phyloP scores from a whole-genome alignment of 2,888 invertebrate genomes.

The Piscicola geometra region DNA sequence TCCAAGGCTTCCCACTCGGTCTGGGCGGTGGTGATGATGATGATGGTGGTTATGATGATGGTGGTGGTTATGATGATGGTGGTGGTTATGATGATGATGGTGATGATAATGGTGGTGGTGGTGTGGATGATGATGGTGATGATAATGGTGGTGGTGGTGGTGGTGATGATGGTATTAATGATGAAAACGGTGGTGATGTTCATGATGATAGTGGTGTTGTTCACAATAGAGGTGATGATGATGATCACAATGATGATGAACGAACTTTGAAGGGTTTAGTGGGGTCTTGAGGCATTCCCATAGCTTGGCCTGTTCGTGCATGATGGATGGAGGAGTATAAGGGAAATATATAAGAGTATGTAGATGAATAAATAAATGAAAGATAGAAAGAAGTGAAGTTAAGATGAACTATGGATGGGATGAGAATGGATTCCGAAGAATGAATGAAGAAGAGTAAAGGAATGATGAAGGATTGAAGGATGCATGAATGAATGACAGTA shows the following conservation, averaged over 20 bases:
- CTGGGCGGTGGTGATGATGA: too few relatives aligned
- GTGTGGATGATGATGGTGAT: neutral
- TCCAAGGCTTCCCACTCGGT: neutral
- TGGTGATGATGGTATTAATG: too few relatives aligned
- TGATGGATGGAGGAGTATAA: neutral
- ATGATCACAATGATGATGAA: too few relatives aligned
- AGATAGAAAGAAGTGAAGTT: too few relatives aligned
- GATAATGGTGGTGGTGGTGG: neutral
- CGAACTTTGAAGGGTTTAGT: slow-evolving; percentile 85
- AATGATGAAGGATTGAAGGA: too few relatives aligned
- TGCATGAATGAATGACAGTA: too few relatives aligned
- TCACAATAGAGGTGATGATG: too few relatives aligned
- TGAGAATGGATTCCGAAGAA: neutral
- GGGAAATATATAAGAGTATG: too few relatives aligned
- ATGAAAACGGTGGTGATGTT: too few relatives aligned
- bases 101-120: neutral
- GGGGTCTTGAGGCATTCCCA: slow-evolving; percentile 88
- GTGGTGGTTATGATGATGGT: neutral
- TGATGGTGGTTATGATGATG: neutral
- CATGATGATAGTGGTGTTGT: too few relatives aligned
- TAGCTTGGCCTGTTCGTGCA: slow-evolving; percentile 69
- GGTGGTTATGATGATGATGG: neutral
- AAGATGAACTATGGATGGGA: neutral
- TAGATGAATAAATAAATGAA: too few relatives aligned
- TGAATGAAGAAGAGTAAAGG: too few relatives aligned